Conservation (phyloP, 1,140 invertebrate genomes). For the Holotrichia oblita region DNA sequence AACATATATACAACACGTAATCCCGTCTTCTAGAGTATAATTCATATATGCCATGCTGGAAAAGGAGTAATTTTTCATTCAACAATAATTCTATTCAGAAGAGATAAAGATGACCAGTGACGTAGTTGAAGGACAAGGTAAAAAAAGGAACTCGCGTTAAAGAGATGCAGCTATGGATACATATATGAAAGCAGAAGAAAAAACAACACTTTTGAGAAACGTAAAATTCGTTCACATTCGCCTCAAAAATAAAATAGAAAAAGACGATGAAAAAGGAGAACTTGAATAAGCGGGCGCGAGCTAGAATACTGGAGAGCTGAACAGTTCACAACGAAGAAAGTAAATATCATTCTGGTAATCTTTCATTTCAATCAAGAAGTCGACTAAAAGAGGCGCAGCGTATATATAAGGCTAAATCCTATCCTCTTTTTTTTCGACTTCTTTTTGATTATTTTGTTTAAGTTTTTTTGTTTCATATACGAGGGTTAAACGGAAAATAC, state of each 20-base stretch:
- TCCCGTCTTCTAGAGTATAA: neutral
- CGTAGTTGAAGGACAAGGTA: neutral
- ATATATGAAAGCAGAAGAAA: neutral
- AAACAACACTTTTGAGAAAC: neutral
- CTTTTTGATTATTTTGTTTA: no score
- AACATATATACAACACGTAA: neutral
- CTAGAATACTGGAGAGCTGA: neutral
- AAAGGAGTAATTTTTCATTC: conserved; percentile 13
- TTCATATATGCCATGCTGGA: neutral
- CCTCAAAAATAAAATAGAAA: neutral
- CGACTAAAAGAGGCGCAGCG: neutral
- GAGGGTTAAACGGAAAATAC: no score
- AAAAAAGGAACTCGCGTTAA: no score
- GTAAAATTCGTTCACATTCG: conserved; percentile 1
- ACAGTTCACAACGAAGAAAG: neutral
- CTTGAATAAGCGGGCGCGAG: neutral
- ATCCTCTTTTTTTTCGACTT: no score
- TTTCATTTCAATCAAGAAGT: neutral
- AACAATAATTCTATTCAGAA: conserved; percentile 6
- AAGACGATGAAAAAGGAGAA: no score
- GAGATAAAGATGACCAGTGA: neutral
- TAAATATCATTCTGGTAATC: conserved; percentile 13
- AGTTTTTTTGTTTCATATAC: no score
- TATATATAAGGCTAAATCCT: no score
- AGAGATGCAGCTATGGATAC: no score